Conservation (phyloP, 2,797 vertebrate genomes). For the Peromyscus aztecus region DNA sequence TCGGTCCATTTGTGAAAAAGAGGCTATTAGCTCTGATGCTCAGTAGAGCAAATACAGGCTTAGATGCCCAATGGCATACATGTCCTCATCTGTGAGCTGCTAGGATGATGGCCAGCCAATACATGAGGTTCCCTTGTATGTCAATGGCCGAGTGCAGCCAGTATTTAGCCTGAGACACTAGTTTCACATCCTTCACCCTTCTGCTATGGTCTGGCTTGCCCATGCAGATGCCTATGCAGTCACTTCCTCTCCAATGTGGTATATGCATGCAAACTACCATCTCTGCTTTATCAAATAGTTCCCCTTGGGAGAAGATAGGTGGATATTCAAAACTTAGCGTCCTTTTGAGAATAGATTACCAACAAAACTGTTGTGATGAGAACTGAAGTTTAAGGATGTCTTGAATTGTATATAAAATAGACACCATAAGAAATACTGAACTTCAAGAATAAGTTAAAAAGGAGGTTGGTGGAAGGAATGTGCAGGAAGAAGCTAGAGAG, state of each 20-base stretch:
- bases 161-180: not conserved
- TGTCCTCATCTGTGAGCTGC: not conserved
- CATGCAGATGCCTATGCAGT: too few species aligned
- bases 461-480: not conserved
- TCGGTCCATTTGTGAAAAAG: not conserved
- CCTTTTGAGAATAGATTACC: not conserved
- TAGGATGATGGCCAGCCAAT: not conserved
- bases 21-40: not conserved
- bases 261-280: not conserved
- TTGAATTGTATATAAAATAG: not conserved
- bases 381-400: not conserved
- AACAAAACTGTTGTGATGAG: not conserved
- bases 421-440: not conserved
- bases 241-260: not conserved
- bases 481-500: not conserved
- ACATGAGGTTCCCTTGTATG: not conserved
- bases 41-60: not conserved
- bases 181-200: not conserved
- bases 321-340: not conserved
- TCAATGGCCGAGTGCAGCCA: too few species aligned
- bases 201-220: not conserved
- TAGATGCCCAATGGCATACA: too few species aligned
- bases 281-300: not conserved
- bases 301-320: not conserved
- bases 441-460: not conserved